phyloP scores from a whole-genome alignment of 2,797 vertebrate species.

The Falco concolor region DNA sequence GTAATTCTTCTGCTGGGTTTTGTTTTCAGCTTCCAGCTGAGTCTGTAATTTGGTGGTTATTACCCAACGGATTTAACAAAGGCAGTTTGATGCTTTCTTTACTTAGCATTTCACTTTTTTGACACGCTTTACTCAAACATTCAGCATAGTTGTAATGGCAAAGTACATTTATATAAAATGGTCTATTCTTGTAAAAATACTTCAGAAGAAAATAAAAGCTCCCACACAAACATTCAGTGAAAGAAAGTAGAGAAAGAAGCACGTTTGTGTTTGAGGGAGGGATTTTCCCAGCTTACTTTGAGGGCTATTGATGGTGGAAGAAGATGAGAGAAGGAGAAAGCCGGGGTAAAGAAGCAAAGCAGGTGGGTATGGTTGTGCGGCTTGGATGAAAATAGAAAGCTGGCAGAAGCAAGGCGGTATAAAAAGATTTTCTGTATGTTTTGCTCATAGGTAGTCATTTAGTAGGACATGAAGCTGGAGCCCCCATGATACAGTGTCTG shows the following conservation, averaged over 20 bases:
- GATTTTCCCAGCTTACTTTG: background rate
- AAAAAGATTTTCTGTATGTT: background rate
- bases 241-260: background rate
- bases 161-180: background rate
- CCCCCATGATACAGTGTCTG: background rate
- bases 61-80: background rate
- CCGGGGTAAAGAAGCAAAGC: background rate
- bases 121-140: background rate
- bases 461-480: background rate
- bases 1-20: background rate
- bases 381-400: background rate
- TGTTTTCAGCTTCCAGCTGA: background rate
- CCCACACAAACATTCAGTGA: background rate
- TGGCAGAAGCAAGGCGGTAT: background rate
- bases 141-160: background rate
- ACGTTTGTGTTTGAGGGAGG: background rate
- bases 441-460: background rate
- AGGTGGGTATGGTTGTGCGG: background rate
- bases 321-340: background rate
- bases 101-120: background rate
- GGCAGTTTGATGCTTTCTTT: background rate
- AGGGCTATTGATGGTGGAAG: background rate
- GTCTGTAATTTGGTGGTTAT: background rate
- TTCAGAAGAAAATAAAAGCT: background rate
- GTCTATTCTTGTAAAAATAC: background rate